Base-by-base conservation (phyloP, 2,888 invertebrate genomes). In the Cyrtodaria siliqua region DNA sequence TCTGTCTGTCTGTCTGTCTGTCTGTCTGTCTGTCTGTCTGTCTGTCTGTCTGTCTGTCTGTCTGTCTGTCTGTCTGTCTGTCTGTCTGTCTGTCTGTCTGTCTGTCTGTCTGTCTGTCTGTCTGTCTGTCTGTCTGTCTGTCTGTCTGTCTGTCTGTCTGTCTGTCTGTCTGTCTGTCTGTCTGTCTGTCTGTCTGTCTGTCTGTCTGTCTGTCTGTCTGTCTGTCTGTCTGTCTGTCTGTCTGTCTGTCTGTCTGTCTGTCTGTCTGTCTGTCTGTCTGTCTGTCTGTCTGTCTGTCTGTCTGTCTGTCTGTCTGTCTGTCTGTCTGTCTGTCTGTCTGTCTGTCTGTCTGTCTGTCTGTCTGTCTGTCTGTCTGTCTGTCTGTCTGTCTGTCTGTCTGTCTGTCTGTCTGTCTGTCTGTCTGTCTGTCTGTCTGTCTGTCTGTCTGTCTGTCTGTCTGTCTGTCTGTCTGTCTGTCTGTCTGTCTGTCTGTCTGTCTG, bases 31-130 rank as follows among this genome's bases (percentile, higher is more conserved):
- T n/a, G n/a, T n/a, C n/a, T n/a, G n/a, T n/a, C n/a, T 16, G 40
- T 40, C 40, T 40, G 40, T 40, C 40, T 40, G 40, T 40, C 40
- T 40, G 40, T 40, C 40, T 40, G 40, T 40, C 40, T 40, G 40
- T 40, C 40, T 40, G 40, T 40, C 40, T 40, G 40, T 40, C 40
- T 40, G 40, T 40, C 40, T 40, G 40, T 40, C 40, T 40, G 40
- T 40, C 40, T 40, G 40, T 40, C 40, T 40, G 40, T 40, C 40
- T 40, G 40, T 40, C 40, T 40, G 40, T 40, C 40, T 40, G 40
- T 40, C 40, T 40, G 40, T 40, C 40, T 40, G 40, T 40, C 40
- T 40, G 40, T 40, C 40, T 40, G 40, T 40, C 40, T 40, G 40
- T 40, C 40, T 40, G 40, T 40, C 40, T 40, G 40, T 40, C 40